A percentile compares a stretch with the other conserved stretches of the same genome.
phyloP scores from a whole-genome alignment of 2,113 vertebrate genomes.

The Romanogobio albipinnatus region DNA sequence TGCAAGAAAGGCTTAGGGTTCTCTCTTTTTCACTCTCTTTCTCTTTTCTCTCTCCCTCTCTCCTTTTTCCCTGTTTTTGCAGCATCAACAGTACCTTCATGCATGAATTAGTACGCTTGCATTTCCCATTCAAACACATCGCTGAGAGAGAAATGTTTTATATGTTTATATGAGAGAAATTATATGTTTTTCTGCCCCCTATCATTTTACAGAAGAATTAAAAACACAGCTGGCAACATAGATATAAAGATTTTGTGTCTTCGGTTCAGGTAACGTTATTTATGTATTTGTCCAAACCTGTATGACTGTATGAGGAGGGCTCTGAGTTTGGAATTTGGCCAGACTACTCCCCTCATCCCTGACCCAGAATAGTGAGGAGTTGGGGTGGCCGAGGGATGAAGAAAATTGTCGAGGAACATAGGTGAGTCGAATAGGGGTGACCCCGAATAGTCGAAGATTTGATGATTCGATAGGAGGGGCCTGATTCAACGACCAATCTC shows the following conservation, averaged over 20 bases:
- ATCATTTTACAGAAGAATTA: slow-evolving; percentile 23
- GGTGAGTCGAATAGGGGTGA: too few relatives aligned
- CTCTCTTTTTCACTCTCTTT: not conserved
- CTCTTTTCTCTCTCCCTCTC: slow-evolving; percentile 6
- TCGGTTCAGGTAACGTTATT: slow-evolving; percentile 7
- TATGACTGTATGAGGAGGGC: not conserved
- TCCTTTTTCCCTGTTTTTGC: slow-evolving; percentile 43
- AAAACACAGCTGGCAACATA: slow-evolving; percentile 20
- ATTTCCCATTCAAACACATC: slow-evolving; percentile 66
- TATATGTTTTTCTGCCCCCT: not conserved
- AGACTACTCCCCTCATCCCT: too few relatives aligned
- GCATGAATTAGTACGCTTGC: slow-evolving; percentile 71
- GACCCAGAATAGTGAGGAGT: too few relatives aligned
- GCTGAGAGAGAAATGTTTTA: slow-evolving; percentile 42
- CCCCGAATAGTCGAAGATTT: too few relatives aligned
- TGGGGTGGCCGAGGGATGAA: too few relatives aligned
- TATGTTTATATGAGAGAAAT: too few relatives aligned
- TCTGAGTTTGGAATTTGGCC: too few relatives aligned
- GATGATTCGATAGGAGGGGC: too few relatives aligned
- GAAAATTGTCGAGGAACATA: too few relatives aligned
- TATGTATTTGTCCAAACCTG: not conserved
- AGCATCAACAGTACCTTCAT: slow-evolving; percentile 71
- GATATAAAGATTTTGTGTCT: not conserved
- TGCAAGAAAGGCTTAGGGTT: slow-evolving; percentile 65
- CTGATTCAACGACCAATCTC: too few relatives aligned